phyloP scores from a whole-genome alignment of 2,888 invertebrate species.

The Ryuthela nishihirai region DNA sequence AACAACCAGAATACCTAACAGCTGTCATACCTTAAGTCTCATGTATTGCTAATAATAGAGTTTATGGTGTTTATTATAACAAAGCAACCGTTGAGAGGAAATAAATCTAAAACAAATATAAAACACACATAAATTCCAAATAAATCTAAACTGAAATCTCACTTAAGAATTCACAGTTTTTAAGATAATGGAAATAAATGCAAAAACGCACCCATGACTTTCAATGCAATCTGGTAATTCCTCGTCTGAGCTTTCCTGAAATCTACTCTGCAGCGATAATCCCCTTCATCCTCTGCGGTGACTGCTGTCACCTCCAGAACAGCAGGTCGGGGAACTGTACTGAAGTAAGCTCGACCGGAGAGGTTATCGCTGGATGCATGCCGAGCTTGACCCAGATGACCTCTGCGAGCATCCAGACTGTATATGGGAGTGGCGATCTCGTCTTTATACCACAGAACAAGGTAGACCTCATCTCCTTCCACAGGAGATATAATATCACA shows the following conservation, averaged over 20 bases:
- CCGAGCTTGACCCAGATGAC: conserved; percentile 29
- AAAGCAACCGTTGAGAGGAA: too few relatives aligned
- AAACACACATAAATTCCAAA: too few relatives aligned
- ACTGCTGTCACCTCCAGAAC: conserved; percentile 51
- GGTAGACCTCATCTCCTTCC: conserved; percentile 31
- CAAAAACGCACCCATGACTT: conserved; percentile 79
- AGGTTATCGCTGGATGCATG: conserved; percentile 71
- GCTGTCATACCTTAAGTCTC: too few relatives aligned
- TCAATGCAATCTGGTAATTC: conserved; percentile 83
- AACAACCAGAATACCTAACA: too few relatives aligned
- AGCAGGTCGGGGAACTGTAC: conserved; percentile 59
- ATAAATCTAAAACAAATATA: too few relatives aligned
- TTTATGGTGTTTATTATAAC: too few relatives aligned
- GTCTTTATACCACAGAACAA: conserved; percentile 38
- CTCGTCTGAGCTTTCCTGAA: conserved; percentile 85
- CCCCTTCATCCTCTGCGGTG: conserved; percentile 80
- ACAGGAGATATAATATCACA: conserved; percentile 34
- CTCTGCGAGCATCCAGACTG: conserved; percentile 35
- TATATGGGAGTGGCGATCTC: conserved; percentile 39
- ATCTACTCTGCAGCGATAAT: conserved; percentile 84
- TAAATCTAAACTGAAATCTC: too few relatives aligned
- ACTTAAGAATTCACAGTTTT: too few relatives aligned
- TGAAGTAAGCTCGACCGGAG: conserved; percentile 79
- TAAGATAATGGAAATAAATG: too few relatives aligned
- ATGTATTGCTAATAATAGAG: too few relatives aligned